Base-by-base conservation (phyloP, 2,797 vertebrate genomes). In the Cirrhinus mrigala region DNA sequence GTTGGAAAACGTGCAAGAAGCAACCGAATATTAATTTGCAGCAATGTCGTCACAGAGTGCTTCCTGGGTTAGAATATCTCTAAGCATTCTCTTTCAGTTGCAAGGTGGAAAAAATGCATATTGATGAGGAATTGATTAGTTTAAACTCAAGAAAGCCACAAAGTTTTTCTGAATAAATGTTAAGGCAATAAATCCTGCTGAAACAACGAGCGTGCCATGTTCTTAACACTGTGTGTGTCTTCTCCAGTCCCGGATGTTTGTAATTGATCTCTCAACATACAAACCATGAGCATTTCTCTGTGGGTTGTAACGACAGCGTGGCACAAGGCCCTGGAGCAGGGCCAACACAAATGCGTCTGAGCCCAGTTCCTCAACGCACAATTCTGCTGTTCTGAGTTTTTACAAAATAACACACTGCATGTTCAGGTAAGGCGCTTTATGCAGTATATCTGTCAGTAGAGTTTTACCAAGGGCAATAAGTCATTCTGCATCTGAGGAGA, bases 271-370 rank as follows among this genome's bases (percentile, higher is more conserved):
- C 8, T 46, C n/a, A 71, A 82, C 50, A 29, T 44, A 24, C 16
- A 71, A 81, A 44, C 22, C n/a, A 18, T 12, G 5, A 27, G 15
- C 14, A 15, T 44, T 60, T 71, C 15, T 56, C 22, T 3, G 1
- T 24, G 64, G 33, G 33, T 27, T 56, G 14, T n/a, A 71, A 5
- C 0, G 3, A 16, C 40, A 48, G 50, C 14, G 50, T 76, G 27
- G 18, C 66, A 64, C 27, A 66, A 66, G 58, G 24, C 29, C 37
- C 79, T 83, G 71, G 56, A 24, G 71, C 40, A 82, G 9, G 40
- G 24, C 81, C 71, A 76, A 50, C 44, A 52, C 44, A 66, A 37
- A 50, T 20, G 15, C 22, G 14, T 9, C 24, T 40, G 3, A 40
- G 33, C 9, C 77, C 24, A 48, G 44, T 27, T 50, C n/a, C 29